Percentiles rank a stretch among this genome's conserved stretches.
Evolutionary conservation across 2,888 invertebrate species (phyloP).

Genomic region (Antitype chi): DNA sequence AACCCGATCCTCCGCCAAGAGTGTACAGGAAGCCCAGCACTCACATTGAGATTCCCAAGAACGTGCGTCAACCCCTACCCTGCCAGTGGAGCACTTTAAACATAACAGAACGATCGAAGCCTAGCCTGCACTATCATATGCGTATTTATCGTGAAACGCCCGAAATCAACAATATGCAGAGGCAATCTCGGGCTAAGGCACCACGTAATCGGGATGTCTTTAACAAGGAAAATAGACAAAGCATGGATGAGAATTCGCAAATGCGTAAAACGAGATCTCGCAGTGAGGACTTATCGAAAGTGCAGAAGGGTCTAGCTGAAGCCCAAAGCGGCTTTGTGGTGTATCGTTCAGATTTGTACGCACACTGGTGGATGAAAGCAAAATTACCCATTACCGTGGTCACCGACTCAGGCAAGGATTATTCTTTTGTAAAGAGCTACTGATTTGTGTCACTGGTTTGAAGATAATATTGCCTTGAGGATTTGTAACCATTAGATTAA

Average conservation of each 20-base stretch:
- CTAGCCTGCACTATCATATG: conserved; percentile 89
- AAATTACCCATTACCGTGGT: conserved; percentile 93
- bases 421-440: conserved; percentile 90
- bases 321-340: conserved; percentile 89
- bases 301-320: conserved; percentile 84
- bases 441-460: conserved; percentile 90
- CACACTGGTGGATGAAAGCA: conserved; percentile 98
- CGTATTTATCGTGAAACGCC: conserved; percentile 86
- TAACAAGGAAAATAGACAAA: conserved; percentile 75
- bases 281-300: conserved; percentile 87
- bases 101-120: conserved; percentile 86
- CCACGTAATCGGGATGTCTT: conserved; percentile 82
- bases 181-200: conserved; percentile 79
- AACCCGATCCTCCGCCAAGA: conserved; percentile 87
- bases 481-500: conserved; percentile 89
- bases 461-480: conserved; percentile 89
- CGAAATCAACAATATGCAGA: conserved; percentile 70
- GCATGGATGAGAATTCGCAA: conserved; percentile 68
- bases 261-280: conserved; percentile 84
- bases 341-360: conserved; percentile 96
- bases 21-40: conserved; percentile 87
- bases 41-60: conserved; percentile 86
- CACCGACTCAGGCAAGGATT: conserved; percentile 91
- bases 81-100: conserved; percentile 89
- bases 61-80: conserved; percentile 84